Conservation (phyloP, 1,140 invertebrate genomes). For the Hestina assimilis region DNA sequence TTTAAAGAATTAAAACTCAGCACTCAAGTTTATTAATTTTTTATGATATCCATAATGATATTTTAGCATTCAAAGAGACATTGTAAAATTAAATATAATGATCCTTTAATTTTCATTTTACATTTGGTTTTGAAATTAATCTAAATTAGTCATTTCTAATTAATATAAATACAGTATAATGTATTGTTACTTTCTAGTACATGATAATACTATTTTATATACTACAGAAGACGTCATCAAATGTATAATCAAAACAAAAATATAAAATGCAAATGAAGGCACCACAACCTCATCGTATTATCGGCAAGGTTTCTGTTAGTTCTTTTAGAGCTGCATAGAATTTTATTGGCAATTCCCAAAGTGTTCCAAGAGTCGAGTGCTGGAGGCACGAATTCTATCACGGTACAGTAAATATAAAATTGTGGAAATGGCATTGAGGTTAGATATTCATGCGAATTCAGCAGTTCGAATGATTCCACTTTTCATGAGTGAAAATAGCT, state of each 20-base stretch:
- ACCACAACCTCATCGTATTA: conserved; percentile 10
- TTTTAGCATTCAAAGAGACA: conserved; percentile 1
- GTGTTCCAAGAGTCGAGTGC: conserved; percentile 14
- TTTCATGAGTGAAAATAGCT: conserved; percentile 7
- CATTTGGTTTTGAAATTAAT: too few species aligned
- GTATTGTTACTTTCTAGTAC: too few species aligned
- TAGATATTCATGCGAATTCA: conserved; percentile 10
- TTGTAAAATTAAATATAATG: neutral
- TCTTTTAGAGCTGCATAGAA: conserved; percentile 21
- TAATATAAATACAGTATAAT: too few species aligned
- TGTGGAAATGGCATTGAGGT: conserved; percentile 1
- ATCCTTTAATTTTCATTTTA: neutral
- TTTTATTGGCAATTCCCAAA: conserved; percentile 21
- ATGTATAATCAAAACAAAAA: neutral
- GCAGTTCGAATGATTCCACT: neutral
- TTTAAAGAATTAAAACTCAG: conserved; percentile 27
- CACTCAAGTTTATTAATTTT: conserved; percentile 20
- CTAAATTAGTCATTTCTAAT: too few species aligned
- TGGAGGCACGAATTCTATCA: conserved; percentile 17
- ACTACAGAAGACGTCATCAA: neutral
- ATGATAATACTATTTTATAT: too few species aligned
- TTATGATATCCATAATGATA: conserved; percentile 1
- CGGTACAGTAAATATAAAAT: conserved; percentile 9
- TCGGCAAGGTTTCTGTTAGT: neutral
- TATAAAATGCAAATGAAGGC: conserved; percentile 13